Base-by-base conservation (phyloP, 2,113 vertebrate species). In the Colinus virginianus region DNA sequence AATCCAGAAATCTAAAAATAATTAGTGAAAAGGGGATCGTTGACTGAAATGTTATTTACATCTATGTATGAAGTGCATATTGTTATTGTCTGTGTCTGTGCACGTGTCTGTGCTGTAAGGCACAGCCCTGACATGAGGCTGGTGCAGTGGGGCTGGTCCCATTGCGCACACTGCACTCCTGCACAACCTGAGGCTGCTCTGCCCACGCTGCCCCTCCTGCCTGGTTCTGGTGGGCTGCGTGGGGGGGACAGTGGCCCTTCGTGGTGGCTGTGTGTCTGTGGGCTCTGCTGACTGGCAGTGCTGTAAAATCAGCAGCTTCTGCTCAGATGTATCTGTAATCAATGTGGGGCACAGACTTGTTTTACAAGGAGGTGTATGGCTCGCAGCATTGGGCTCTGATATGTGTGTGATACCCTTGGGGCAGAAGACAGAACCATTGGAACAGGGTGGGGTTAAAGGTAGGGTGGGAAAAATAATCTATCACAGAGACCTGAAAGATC, bases 51-150 rank as follows among this genome's bases (percentile, higher is more conserved):
- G 7, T 59, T 43, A 8, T 68, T 94, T 62, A 59, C 19, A 6
- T 21, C 1, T 19, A 3, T 1, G 12, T 43, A 40, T 34, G 19
- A 13, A 67, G 7, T 5, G 1, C 0, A 12, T 30, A 1, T 5
- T 23, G 0, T 43, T 40, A 0, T 30, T 0, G 0, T 58, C 32
- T 40, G 13, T 51, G 30, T 5, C 5, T 0, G 0, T 28, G 58
- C 0, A 0, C 34, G 74, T 75, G 46, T 11, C 55, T 2, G 32
- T 5, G 9, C 3, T 2, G 26, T 30, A 3, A 7, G n/a, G 5
- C 36, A 20, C 46, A 36, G 0, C 32, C 3, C 0, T 0, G 1
- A 4, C 1, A 8, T 0, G 34, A 1, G 0, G 15, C 9, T 23
- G 42, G 21, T 40, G 40, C 45, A 3, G 3, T 11, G 49, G 49